Evolutionary conservation across 2,113 vertebrate species (phyloP).

Genomic region (Chionis minor): DNA sequence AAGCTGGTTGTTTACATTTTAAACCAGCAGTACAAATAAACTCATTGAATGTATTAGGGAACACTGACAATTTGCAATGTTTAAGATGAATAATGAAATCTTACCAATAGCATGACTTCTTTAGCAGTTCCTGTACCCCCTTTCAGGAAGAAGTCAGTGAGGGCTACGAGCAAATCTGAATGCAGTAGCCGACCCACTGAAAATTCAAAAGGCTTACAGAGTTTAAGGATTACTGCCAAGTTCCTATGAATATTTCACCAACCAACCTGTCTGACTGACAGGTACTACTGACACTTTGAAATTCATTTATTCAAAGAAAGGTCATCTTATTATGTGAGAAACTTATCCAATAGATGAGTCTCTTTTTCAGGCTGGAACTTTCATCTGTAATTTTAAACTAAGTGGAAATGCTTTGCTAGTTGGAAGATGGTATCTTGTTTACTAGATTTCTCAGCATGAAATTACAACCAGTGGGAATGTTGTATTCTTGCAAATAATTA

Average conservation of each 20-base stretch:
- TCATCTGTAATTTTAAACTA: not conserved
- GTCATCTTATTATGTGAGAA: not conserved
- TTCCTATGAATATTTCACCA: not conserved
- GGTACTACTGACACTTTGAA: not conserved
- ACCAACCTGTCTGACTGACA: not conserved
- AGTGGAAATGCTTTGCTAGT: not conserved
- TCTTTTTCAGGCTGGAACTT: not conserved
- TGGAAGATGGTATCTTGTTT: not conserved
- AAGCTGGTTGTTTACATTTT: not conserved
- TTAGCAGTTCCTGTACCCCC: not conserved
- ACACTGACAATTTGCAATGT: not conserved
- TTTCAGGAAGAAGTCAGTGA: not conserved
- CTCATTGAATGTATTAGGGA: not conserved
- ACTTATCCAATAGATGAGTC: not conserved
- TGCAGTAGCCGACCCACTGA: not conserved
- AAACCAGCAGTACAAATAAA: not conserved
- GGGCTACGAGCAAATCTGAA: not conserved
- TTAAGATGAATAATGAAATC: not conserved
- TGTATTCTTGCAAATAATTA: not conserved
- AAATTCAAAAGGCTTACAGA: not conserved
- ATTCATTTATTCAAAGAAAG: conserved; percentile 5
- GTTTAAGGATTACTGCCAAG: not conserved
- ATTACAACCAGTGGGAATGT: not conserved
- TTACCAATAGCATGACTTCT: not conserved
- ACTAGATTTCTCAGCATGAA: not conserved